Percentiles rank a stretch among this genome's conserved stretches.
These are phyloP conservation scores for Apus apus DNA, from an alignment of 2,113 vertebrate genomes.

Conservation along the genomic window DNA sequence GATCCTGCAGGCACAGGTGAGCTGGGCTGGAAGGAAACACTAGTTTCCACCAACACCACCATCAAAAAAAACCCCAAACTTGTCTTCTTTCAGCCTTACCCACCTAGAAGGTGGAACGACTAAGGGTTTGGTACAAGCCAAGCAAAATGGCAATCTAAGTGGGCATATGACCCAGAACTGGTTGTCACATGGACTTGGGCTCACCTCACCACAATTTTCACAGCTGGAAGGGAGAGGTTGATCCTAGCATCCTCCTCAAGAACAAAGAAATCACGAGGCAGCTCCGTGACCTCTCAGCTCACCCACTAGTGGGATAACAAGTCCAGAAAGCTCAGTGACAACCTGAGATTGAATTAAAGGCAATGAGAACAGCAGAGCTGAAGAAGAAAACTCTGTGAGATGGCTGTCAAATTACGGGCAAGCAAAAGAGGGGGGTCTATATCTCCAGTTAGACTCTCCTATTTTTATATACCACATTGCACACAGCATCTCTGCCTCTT, in stretches of 20 bases:
- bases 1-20: neutral
- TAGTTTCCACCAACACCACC: neutral
- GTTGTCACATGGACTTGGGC: fast-evolving
- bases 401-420: neutral
- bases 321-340: neutral
- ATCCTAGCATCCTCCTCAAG: neutral
- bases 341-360: neutral
- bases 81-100: neutral
- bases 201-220: neutral
- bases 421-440: neutral
- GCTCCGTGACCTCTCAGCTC: neutral
- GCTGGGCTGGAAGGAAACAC: neutral
- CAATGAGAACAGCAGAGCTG: too few species aligned
- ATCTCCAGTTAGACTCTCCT: neutral
- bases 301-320: neutral
- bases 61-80: neutral
- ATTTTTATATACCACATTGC: slow-evolving; percentile 5
- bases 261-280: neutral
- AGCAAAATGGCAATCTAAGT: neutral
- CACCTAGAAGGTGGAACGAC: neutral
- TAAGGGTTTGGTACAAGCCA: neutral
- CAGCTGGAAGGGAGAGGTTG: neutral
- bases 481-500: slow-evolving; percentile 5
- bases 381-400: neutral
- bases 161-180: neutral